Conservation (phyloP, 2,797 vertebrate species). For the Hoplostethus atlanticus region DNA sequence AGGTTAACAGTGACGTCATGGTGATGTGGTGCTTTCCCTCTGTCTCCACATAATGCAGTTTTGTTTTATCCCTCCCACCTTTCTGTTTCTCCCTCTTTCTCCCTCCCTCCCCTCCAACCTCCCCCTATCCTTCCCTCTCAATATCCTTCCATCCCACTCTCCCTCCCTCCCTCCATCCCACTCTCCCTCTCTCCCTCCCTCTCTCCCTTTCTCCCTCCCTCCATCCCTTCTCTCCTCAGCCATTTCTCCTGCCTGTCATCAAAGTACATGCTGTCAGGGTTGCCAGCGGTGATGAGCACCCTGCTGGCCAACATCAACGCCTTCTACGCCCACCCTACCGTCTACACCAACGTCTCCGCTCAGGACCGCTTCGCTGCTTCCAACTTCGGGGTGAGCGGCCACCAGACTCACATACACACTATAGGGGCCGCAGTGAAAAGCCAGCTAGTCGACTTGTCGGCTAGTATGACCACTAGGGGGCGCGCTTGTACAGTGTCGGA, state of each 20-base stretch:
- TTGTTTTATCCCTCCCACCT: background rate
- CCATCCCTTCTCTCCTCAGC: constrained; percentile 73
- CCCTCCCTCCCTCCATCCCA: background rate
- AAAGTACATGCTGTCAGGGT: constrained; percentile 96
- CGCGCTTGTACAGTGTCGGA: no score
- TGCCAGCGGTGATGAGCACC: constrained; percentile 96
- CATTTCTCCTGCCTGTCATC: constrained; percentile 98
- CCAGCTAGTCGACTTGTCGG: background rate
- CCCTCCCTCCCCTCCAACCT: background rate
- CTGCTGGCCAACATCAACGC: constrained; percentile 99
- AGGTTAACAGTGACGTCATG: no score
- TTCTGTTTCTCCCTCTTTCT: background rate
- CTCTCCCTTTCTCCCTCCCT: background rate
- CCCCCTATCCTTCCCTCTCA: background rate
- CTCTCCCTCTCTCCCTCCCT: background rate
- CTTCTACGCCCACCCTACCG: constrained; percentile 96
- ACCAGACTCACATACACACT: background rate
- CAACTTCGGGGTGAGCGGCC: constrained; percentile 93
- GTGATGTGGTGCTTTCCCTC: background rate
- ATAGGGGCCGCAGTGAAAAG: background rate
- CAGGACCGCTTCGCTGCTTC: constrained; percentile 95
- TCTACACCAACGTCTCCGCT: constrained; percentile 94
- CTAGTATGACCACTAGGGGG: no score
- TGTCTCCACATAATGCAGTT: constrained; percentile 1
- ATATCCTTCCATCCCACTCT: background rate